Base-by-base conservation (phyloP, 2,888 invertebrate species). In the Odontocolon sp. region DNA sequence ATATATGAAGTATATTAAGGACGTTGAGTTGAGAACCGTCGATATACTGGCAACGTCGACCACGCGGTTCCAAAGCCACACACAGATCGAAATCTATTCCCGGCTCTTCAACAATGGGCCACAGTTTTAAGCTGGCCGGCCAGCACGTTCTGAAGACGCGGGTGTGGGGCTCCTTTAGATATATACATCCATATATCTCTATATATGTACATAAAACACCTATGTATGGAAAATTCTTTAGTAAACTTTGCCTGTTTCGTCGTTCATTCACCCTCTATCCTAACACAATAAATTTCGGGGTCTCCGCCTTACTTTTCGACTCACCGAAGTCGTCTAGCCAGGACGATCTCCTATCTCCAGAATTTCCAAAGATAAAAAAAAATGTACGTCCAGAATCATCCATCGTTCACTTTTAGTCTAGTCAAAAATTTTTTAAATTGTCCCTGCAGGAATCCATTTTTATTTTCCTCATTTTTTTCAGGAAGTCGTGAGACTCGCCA, bases 51-150 rank as follows among this genome's bases (percentile, higher is more conserved):
- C 72, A 63, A 69, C 77, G 79, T 33, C 28, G 50, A 40, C 74
- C 61, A 64, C 50, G 42, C 63, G 36, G 68, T 31, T 50, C 47
- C 33, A 78, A 75, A 36, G 78, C 47, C 70, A 81, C 79, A 81
- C 80, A 77, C 84, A 85, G 85, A 87, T 86, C 80, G 79, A 72
- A 87, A 87, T 88, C 87, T 88, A 87, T 88, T 88, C 84, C 81
- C 77, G 83, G 83, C 74, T 81, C 54, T 81, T 83, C 80, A 84
- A 88, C 88, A 88, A 88, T 88, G 85, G 85, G 33, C 82, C 84
- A 84, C 88, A 83, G 85, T 87, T 86, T 87, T 83, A 84, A 87
- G 81, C 81, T 74, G 78, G 73, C 79, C 54, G 38, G 5, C 56
- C 16, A 56, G 40, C 50, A 26, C 42, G 31, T 47, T 50, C 40